A percentile compares a stretch with the other conserved stretches of the same genome.
Conservation (phyloP, 2,113 vertebrate species). For the Daphoenositta chrysoptera region DNA sequence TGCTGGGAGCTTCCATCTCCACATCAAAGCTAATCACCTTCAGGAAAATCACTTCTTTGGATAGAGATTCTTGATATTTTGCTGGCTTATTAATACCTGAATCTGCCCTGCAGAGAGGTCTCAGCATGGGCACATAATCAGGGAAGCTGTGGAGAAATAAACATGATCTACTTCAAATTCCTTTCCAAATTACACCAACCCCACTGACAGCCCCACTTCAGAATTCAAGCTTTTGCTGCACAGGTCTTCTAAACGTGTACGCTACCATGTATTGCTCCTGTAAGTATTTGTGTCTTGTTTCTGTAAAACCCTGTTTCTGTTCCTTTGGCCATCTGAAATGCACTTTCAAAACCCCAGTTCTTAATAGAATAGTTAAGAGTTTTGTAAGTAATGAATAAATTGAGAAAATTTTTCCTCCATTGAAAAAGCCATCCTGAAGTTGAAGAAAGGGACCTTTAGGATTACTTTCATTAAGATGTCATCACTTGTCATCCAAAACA, state of each 20-base stretch:
- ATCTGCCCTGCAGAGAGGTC: not conserved
- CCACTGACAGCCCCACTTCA: not conserved
- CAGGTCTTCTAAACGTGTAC: not conserved
- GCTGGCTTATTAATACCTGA: not conserved
- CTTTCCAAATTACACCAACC: not conserved
- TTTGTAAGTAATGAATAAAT: not conserved
- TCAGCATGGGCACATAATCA: not conserved
- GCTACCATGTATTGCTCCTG: not conserved
- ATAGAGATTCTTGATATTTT: not conserved
- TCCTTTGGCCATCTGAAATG: not conserved
- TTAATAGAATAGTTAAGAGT: not conserved
- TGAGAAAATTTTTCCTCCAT: not conserved
- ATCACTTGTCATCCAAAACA: not conserved
- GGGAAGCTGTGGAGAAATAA: not conserved
- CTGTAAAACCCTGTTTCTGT: not conserved
- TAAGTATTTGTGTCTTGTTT: not conserved
- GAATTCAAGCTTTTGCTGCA: not conserved
- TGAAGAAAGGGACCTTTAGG: not conserved
- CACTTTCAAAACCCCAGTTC: not conserved
- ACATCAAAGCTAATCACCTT: not conserved
- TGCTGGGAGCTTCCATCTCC: not conserved
- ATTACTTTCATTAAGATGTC: not conserved
- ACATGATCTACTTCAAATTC: not conserved
- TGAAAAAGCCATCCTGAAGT: not conserved
- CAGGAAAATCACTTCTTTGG: not conserved